Evolutionary conservation across 2,888 invertebrate genomes (phyloP).

Genomic region (Ephialtes manifestator): DNA sequence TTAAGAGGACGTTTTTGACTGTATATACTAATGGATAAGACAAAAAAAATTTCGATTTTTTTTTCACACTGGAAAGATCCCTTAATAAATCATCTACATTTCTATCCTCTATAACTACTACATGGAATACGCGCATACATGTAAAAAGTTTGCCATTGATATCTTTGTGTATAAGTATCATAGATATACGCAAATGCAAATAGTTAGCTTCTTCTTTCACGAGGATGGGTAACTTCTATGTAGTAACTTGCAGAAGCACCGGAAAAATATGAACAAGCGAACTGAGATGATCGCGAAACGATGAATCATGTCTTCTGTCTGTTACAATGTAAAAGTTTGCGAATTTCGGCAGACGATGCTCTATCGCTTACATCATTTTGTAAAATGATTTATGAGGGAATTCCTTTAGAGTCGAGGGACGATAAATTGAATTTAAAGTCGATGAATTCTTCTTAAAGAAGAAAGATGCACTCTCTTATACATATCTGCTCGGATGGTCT

Average conservation of each 20-base stretch:
- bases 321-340: conserved; percentile 46
- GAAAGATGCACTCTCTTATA: not conserved
- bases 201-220: conserved; percentile 40
- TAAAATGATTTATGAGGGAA: conserved; percentile 55
- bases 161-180: conserved; percentile 3
- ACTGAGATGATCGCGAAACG: conserved; percentile 46
- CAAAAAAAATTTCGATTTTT: too few species aligned
- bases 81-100: too few species aligned
- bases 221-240: conserved; percentile 34
- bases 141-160: not conserved
- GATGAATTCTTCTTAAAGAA: conserved; percentile 47
- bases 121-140: not conserved
- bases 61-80: too few species aligned
- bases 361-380: conserved; percentile 45
- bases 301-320: conserved; percentile 54
- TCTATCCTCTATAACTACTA: not conserved
- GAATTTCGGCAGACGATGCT: not conserved
- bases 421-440: conserved; percentile 64
- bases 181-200: conserved; percentile 44
- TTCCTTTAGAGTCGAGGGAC: conserved; percentile 9
- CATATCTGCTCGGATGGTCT: not conserved
- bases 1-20: too few species aligned
- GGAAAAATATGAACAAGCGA: conserved; percentile 47
- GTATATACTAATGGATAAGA: too few species aligned
- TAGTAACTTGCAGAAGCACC: not conserved